A percentile compares a stretch with the other conserved stretches of the same genome.
phyloP scores from a whole-genome alignment of 2,797 vertebrate genomes.

The Numenius phaeopus region DNA sequence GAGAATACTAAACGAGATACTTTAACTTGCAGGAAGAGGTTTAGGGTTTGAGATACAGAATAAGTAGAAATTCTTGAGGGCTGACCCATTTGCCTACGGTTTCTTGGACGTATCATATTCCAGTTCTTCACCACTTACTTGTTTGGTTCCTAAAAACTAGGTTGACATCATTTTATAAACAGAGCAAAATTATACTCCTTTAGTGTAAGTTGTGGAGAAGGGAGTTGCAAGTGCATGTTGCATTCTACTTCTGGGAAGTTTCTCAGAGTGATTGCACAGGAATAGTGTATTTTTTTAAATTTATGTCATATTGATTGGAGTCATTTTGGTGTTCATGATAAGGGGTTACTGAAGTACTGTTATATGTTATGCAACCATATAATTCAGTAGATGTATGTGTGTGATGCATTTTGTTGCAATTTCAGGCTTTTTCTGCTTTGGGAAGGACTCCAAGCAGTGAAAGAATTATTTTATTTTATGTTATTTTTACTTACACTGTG shows the following conservation, averaged over 20 bases:
- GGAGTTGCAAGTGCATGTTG: not conserved
- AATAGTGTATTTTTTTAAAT: not conserved
- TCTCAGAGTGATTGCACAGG: not conserved
- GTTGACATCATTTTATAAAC: not conserved
- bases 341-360: not conserved
- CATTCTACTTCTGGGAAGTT: not conserved
- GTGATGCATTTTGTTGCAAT: not conserved
- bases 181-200: not conserved
- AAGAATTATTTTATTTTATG: not conserved
- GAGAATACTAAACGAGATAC: rapidly evolving
- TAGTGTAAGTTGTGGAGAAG: not conserved
- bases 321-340: not conserved
- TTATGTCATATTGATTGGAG: not conserved
- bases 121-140: not conserved
- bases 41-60: not conserved
- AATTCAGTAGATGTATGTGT: not conserved
- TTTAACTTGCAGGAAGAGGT: rapidly evolving
- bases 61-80: not conserved
- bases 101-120: not conserved
- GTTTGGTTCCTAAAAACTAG: not conserved
- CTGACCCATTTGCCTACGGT: not conserved
- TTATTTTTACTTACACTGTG: not conserved
- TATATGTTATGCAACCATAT: not conserved
- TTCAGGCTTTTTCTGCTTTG: not conserved
- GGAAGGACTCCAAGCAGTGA: not conserved